Base-by-base conservation (phyloP, 1,140 invertebrate species). In the Leptopilina boulardi region DNA sequence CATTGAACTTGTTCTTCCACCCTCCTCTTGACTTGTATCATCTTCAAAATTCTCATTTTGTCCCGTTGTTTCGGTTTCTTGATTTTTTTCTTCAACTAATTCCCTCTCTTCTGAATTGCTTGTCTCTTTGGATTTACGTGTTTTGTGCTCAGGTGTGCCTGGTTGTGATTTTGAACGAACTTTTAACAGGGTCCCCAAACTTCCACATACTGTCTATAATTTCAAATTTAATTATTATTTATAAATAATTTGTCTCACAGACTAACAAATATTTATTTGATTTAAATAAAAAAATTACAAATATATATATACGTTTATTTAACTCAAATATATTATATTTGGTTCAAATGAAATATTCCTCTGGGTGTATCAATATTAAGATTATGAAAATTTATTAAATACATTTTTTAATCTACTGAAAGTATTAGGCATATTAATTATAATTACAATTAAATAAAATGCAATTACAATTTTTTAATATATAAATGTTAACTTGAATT, bases 191-290 rank as follows among this genome's bases (percentile, higher is more conserved):
- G 93, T 93, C 3, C 94, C 93, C 10, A 95, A 87, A 70, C 93
- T 94, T 6, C 94, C 93, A 79, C 93, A 95, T 3, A 94, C 93
- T 38, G 91, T 92, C 94, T 95, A 79, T 5, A 86, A 80, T 86
- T 82, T 76, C n/a, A 70, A 77, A 76, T 70, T 56, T 23, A 34
- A 15, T 70, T 70, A 26, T 70, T 26, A 34, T 26, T 1, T 70
- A 13, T n/a, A 71, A 41, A 13, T n/a, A 4, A 71, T 71, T 71
- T n/a, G n/a, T 41, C 30, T n/a, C n/a, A n/a, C n/a, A n/a, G n/a
- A n/a, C n/a, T n/a, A n/a, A n/a, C n/a, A n/a, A n/a, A n/a, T n/a
- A n/a, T n/a, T n/a, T n/a, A n/a, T n/a, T n/a, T n/a, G n/a, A n/a
- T n/a, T n/a, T n/a, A n/a, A n/a, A n/a, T n/a, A n/a, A n/a, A n/a